phyloP scores from a whole-genome alignment of 2,113 vertebrate species.

The Colossoma macropomum region DNA sequence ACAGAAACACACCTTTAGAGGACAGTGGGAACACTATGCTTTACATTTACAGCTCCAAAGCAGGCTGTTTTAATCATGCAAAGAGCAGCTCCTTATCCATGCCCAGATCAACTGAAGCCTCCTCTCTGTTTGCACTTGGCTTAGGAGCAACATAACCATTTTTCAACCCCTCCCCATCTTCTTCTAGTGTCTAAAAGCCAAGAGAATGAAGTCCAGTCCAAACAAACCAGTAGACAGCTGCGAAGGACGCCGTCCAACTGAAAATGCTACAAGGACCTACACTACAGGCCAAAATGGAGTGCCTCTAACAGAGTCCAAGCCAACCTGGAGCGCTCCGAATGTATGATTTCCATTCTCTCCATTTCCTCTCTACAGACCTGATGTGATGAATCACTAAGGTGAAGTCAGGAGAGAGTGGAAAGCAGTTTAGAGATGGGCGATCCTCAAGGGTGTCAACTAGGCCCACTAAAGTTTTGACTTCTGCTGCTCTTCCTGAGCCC shows the following conservation, averaged over 20 bases:
- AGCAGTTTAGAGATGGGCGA: background rate
- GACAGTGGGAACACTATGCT: background rate
- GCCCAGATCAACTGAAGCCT: slow-evolving; percentile 3
- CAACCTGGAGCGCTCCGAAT: background rate
- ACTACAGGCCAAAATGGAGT: background rate
- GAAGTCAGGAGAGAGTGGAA: background rate
- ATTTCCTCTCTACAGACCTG: background rate
- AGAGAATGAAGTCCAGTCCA: background rate
- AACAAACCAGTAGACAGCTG: slow-evolving; percentile 11
- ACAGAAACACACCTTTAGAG: background rate
- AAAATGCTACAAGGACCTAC: background rate
- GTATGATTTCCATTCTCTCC: background rate
- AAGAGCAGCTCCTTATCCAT: background rate
- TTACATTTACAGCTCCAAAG: background rate
- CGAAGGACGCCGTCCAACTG: slow-evolving; percentile 24
- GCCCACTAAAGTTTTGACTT: background rate
- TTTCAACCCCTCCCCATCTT: background rate
- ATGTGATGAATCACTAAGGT: background rate
- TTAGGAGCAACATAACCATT: background rate
- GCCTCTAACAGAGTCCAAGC: background rate
- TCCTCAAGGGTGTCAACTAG: background rate
- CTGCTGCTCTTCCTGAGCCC: background rate
- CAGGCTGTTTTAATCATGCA: background rate
- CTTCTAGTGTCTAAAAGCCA: background rate
- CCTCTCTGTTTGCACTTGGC: slow-evolving; percentile 13